phyloP scores from a whole-genome alignment of 2,888 invertebrate species.

The Tetragnatha montana region DNA sequence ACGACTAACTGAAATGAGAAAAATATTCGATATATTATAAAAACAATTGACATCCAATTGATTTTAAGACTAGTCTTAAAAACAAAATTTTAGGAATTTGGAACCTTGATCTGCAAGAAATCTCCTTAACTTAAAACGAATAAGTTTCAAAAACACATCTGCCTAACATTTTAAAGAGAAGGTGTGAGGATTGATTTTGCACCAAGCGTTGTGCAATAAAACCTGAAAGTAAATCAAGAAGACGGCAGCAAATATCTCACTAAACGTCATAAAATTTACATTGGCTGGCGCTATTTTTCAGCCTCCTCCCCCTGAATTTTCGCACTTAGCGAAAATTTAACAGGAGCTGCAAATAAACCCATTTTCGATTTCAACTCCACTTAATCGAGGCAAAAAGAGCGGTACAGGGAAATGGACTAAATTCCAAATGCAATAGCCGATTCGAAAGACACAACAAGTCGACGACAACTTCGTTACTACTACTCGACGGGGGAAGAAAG shows the following conservation, averaged over 20 bases:
- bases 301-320: background rate
- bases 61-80: too few species aligned
- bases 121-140: too few species aligned
- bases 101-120: too few species aligned
- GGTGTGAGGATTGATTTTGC: background rate
- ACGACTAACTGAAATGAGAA: too few species aligned
- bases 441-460: conserved; percentile 48
- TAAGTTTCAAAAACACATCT: too few species aligned
- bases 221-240: background rate
- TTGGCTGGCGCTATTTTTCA: background rate
- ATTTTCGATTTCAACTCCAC: conserved; percentile 18
- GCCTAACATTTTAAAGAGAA: background rate
- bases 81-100: too few species aligned
- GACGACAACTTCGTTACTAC: conserved; percentile 33
- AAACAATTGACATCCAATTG: too few species aligned
- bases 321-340: background rate
- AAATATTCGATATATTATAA: too few species aligned
- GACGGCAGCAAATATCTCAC: background rate
- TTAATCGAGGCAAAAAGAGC: conserved; percentile 32
- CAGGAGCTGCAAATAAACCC: conserved; percentile 6
- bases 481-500: conserved; percentile 16
- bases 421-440: conserved; percentile 15
- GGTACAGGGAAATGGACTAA: background rate
- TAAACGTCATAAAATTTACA: background rate
- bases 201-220: background rate